These are phyloP conservation scores for Papilio polyxenes DNA, from an alignment of 1,140 invertebrate genomes.

Conservation along the genomic window DNA sequence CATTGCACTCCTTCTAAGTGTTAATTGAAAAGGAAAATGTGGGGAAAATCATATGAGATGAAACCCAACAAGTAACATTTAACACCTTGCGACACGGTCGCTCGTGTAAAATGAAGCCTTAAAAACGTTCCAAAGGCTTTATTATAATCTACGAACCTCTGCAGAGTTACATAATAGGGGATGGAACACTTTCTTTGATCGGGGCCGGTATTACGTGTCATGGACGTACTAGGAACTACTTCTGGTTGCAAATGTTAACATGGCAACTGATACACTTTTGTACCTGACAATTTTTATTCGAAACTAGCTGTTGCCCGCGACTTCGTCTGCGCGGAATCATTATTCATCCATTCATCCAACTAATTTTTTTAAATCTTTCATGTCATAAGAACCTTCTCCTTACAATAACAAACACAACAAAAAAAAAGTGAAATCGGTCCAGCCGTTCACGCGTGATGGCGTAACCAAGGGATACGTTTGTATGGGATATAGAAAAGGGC, in stretches of 20 bases:
- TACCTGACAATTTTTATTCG: not conserved
- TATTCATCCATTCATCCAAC: too few relatives aligned
- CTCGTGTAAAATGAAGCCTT: constrained; percentile 30
- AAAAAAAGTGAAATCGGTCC: too few relatives aligned
- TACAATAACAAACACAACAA: too few relatives aligned
- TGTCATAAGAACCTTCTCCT: too few relatives aligned
- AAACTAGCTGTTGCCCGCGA: too few relatives aligned
- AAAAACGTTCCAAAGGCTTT: constrained; percentile 30
- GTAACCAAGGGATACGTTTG: too few relatives aligned
- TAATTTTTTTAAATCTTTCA: too few relatives aligned
- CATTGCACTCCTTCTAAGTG: not conserved
- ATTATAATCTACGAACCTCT: constrained; percentile 31
- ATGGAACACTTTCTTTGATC: constrained; percentile 29
- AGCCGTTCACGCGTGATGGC: too few relatives aligned
- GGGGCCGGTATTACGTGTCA: constrained; percentile 17
- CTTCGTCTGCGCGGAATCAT: too few relatives aligned
- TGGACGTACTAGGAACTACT: not conserved
- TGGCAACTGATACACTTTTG: constrained; percentile 17
- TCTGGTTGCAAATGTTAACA: constrained; percentile 1
- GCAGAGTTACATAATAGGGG: constrained; percentile 26
- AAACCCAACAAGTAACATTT: constrained; percentile 28
- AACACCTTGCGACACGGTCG: constrained; percentile 32
- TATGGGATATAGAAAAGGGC: too few relatives aligned
- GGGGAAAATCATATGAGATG: constrained; percentile 22
- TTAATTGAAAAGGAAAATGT: constrained; percentile 8